phyloP scores from a whole-genome alignment of 2,113 vertebrate species.

The Athene noctua region DNA sequence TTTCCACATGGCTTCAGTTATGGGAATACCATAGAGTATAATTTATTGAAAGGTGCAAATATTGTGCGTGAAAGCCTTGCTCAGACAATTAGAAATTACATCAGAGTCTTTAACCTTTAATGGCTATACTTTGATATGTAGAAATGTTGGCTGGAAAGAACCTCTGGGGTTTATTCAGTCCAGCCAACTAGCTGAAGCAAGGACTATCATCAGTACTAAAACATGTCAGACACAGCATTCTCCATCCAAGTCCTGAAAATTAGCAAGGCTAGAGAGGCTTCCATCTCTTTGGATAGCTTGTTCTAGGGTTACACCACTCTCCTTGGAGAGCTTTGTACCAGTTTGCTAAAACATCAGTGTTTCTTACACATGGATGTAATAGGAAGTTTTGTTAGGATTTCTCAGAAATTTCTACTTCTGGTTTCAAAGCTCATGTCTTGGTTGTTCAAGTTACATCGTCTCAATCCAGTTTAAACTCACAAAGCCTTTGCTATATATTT shows the following conservation, averaged over 20 bases:
- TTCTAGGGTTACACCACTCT: neutral
- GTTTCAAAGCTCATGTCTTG: neutral
- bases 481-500: neutral
- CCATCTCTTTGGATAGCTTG: neutral
- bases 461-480: neutral
- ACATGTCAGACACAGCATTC: accelerated
- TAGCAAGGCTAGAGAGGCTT: neutral
- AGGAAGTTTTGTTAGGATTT: neutral
- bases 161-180: neutral
- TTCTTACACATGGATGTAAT: neutral
- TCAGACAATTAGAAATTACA: neutral
- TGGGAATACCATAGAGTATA: neutral
- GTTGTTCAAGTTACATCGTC: neutral
- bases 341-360: neutral
- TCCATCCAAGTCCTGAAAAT: neutral
- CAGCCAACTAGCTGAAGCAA: neutral
- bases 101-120: neutral
- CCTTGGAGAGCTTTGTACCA: neutral
- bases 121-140: neutral
- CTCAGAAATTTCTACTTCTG: neutral
- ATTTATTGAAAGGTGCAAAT: neutral
- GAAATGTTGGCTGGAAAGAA: neutral
- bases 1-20: neutral
- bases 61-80: neutral
- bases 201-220: neutral